These are phyloP conservation scores for Phalacrocorax pelagicus DNA, from an alignment of 2,113 vertebrate species.

Conservation along the genomic window DNA sequence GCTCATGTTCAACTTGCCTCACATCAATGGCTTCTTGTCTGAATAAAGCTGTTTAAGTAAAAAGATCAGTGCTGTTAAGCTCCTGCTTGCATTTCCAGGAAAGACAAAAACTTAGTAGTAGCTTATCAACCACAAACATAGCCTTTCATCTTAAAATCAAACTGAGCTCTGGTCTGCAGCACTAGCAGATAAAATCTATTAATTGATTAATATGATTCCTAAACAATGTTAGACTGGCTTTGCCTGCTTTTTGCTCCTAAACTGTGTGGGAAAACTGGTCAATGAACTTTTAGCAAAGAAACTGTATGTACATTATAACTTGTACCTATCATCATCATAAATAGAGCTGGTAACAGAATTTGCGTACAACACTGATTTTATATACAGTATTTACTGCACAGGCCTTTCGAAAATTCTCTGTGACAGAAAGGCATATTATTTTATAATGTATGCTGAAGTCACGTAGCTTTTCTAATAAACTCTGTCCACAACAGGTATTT, in stretches of 20 bases:
- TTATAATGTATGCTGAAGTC: background rate
- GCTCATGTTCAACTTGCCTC: background rate
- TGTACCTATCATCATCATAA: accelerated
- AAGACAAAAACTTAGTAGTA: background rate
- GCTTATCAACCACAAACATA: background rate
- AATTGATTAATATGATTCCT: background rate
- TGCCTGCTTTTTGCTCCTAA: background rate
- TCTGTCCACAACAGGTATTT: background rate
- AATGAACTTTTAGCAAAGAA: background rate
- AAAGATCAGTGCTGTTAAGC: background rate
- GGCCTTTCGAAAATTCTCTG: background rate
- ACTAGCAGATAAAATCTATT: background rate
- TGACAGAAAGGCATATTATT: background rate
- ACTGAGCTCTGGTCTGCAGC: background rate
- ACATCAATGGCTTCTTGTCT: background rate
- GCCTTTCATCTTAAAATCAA: background rate
- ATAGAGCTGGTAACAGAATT: background rate
- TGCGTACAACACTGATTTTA: background rate
- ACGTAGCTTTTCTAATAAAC: background rate
- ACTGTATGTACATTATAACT: accelerated
- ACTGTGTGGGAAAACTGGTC: background rate
- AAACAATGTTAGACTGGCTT: background rate
- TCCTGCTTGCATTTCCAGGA: background rate
- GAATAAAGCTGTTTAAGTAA: background rate
- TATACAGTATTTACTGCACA: background rate